Base-by-base conservation (phyloP, 2,797 vertebrate genomes). In the Melanotaenia pygmaea region DNA sequence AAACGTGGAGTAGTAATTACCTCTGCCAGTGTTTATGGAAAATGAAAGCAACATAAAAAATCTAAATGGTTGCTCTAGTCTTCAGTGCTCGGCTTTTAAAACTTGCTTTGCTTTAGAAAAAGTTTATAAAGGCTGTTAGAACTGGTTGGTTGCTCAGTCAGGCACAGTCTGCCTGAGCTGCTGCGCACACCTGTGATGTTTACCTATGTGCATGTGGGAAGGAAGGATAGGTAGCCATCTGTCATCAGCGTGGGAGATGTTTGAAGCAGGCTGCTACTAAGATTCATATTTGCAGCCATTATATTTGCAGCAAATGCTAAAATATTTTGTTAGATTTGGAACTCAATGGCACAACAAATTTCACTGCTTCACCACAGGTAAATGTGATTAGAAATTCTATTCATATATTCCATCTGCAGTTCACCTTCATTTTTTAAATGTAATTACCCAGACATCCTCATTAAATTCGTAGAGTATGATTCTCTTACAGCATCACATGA, bases 1-100 rank as follows among this genome's bases (percentile, higher is more conserved):
- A 87, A 83, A 85, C 54, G 35, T 5, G 50, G 75, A 85, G 80
- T 50, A 85, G 86, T 78, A 76, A 85, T 93, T 86, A 89, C 82
- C 72, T 77, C 64, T 70, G 82, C 77, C 59, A 77, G 59, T 65
- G 71, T 90, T 83, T 82, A 79, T 73, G 61, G 58, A 74, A 13
- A 50, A 38, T 75, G 54, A 61, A 66, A 54, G 70, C 47, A 74
- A 79, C 62, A 37, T 59, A 24, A 53, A 72, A 70, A 56, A 14
- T 5, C 1, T 12, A 74, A 58, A 66, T 37, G 22, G 22, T 56
- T 65, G 53, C 34, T 47, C 22, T 6, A 45, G 30, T 40, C 45
- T 34, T 62, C 13, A 70, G 20, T 51, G 62, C 63, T 64, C 64
- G 24, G 37, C 56, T 47, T 75, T 54, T 4, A 18, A 62, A 76